Evolutionary conservation across 2,113 vertebrate genomes (phyloP).

Genomic region (Delphinapterus leucas): DNA sequence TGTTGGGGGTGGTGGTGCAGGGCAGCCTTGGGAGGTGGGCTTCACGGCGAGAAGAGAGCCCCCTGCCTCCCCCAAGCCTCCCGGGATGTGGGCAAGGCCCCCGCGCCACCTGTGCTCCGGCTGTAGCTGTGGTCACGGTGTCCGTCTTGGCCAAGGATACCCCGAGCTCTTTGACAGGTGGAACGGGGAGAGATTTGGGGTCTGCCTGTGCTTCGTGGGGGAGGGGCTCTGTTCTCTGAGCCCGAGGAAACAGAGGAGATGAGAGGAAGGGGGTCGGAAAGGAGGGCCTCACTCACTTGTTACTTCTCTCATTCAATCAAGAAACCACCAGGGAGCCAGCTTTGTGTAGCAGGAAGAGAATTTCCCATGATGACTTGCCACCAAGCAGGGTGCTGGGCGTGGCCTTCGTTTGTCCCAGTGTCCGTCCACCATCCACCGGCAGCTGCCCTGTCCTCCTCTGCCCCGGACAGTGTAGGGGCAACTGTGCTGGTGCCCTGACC

Average conservation of each 20-base stretch:
- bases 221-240: background rate
- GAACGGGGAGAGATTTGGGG: background rate
- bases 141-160: background rate
- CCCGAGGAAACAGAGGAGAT: background rate
- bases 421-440: rapidly evolving
- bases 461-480: background rate
- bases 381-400: background rate
- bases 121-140: background rate
- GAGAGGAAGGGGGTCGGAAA: background rate
- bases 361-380: background rate
- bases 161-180: background rate
- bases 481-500: background rate
- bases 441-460: background rate
- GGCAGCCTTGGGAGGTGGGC: background rate
- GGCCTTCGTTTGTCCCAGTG: background rate
- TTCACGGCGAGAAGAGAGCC: background rate
- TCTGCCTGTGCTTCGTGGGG: background rate
- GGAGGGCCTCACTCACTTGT: background rate
- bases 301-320: background rate
- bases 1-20: too few relatives aligned
- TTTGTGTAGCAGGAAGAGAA: background rate
- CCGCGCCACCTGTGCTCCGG: background rate
- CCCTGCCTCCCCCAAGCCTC: background rate
- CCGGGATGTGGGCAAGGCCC: background rate
- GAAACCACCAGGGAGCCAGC: background rate